These are phyloP conservation scores for Rhysida immarginata DNA, from an alignment of 1,140 invertebrate species.

Conservation along the genomic window DNA sequence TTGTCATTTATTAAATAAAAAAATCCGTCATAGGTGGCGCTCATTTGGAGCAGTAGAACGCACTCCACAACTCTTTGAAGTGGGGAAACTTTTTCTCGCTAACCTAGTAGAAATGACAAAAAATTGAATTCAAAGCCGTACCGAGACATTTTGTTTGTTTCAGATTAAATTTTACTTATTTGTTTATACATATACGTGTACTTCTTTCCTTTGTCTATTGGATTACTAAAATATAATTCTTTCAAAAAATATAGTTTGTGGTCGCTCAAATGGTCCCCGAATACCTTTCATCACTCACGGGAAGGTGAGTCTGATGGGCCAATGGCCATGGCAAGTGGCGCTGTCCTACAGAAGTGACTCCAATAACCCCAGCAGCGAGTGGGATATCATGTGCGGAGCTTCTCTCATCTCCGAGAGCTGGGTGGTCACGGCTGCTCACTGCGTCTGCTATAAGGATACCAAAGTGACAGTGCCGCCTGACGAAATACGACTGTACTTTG, in stretches of 20 bases:
- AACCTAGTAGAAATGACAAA: no score
- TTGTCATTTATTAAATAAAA: no score
- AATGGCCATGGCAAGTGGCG: background rate
- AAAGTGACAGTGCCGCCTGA: background rate
- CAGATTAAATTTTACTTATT: no score
- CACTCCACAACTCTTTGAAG: no score
- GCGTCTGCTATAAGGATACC: background rate
- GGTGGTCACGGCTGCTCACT: background rate
- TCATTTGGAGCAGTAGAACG: no score
- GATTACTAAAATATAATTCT: no score
- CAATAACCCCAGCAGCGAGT: background rate
- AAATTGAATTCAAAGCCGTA: no score
- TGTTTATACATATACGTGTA: no score
- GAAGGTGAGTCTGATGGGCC: background rate
- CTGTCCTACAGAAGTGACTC: background rate
- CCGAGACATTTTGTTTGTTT: no score
- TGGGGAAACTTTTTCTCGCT: no score
- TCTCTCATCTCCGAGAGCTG: background rate
- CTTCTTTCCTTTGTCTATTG: no score
- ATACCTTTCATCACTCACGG: background rate
- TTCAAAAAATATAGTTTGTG: slow-evolving; percentile 5
- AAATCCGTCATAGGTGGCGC: no score
- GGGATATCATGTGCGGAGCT: background rate
- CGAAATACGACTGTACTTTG: background rate
- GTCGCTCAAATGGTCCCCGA: background rate